A percentile compares a stretch with the other conserved stretches of the same genome.
These are phyloP conservation scores for Diadegma fenestrale DNA, from an alignment of 2,888 invertebrate species.

Conservation along the genomic window DNA sequence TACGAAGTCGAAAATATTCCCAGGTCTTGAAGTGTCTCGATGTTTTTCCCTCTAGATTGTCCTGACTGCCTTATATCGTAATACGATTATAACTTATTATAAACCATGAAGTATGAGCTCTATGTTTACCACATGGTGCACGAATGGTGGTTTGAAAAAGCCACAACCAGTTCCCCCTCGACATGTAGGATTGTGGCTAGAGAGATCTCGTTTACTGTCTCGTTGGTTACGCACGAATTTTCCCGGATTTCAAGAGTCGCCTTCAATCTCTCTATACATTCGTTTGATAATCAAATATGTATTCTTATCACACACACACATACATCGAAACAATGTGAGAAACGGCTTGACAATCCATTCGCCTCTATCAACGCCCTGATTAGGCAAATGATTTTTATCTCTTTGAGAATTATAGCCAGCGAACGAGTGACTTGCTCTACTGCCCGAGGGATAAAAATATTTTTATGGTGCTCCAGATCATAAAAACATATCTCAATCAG, in stretches of 20 bases:
- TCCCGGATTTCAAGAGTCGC: conserved; percentile 46
- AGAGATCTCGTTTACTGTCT: conserved; percentile 60
- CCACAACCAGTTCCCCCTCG: conserved; percentile 60
- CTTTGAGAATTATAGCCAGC: neutral
- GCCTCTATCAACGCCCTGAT: conserved; percentile 34
- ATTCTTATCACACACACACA: conserved; percentile 19
- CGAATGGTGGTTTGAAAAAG: conserved; percentile 58
- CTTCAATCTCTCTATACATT: neutral
- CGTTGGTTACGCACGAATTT: conserved; percentile 56
- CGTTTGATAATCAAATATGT: conserved; percentile 3
- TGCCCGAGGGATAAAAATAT: neutral
- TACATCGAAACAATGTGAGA: conserved; percentile 50
- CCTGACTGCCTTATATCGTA: conserved; percentile 14
- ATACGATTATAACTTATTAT: conserved; percentile 39
- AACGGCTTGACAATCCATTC: conserved; percentile 57
- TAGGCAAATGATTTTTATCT: conserved; percentile 25
- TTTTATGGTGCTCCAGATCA: neutral
- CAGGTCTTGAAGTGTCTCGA: conserved; percentile 48
- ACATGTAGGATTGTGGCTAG: conserved; percentile 43
- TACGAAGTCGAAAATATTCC: conserved; percentile 28
- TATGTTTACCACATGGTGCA: conserved; percentile 5
- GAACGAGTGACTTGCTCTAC: neutral
- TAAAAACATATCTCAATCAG: too few relatives aligned
- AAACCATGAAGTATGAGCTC: conserved; percentile 31
- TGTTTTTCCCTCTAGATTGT: conserved; percentile 5